Evolutionary conservation across 2,797 vertebrate genomes (phyloP), one percentile per base, ranked within the genome.

Genomic region (Hephaestus fuliginosus): DNA sequence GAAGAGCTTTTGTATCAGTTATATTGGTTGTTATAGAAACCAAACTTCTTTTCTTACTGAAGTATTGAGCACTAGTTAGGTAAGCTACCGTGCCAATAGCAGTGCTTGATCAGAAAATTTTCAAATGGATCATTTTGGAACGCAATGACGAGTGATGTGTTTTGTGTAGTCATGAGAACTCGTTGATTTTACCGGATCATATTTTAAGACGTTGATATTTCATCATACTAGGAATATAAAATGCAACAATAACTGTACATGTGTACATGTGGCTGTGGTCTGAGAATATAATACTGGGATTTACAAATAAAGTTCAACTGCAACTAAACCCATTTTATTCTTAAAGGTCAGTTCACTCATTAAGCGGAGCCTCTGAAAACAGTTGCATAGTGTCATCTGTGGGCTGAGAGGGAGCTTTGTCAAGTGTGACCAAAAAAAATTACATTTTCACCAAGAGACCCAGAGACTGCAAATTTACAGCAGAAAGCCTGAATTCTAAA

Each of bases 401-500:
- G 36, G 2, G 36, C 28, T 6, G 1, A 22, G 52, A 43, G 39
- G 22, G 25, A 69, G n/a, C 51, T 55, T 43, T 55, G 15, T 55
- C n/a, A 43, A 11, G n/a, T 43, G 39, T 55, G 14, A 52, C 48
- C 13, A 7, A 66, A 36, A 52, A 6, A 36, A 67, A 13, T 43
- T 43, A 43, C 9, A 14, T 52, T 10, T 33, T 28, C 25, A 49
- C 30, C 25, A 65, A 1, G 17, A 49, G 49, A 25, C 33, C 41
- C 65, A 53, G 49, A 41, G 48, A 39, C 48, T 8, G 2, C 3
- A 12, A 22, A 66, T 66, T 51, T 51, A 66, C 30, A 36, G 15
- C 33, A 53, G 33, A 55, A 43, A 22, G 17, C 46, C 52, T 43
- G 11, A 69, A 25, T 69, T 56, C 56, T 22, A 69, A 56, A 56